Evolutionary conservation across 2,888 invertebrate species (phyloP), one percentile per base, ranked within the genome.

Genomic region (Parnassius apollo): DNA sequence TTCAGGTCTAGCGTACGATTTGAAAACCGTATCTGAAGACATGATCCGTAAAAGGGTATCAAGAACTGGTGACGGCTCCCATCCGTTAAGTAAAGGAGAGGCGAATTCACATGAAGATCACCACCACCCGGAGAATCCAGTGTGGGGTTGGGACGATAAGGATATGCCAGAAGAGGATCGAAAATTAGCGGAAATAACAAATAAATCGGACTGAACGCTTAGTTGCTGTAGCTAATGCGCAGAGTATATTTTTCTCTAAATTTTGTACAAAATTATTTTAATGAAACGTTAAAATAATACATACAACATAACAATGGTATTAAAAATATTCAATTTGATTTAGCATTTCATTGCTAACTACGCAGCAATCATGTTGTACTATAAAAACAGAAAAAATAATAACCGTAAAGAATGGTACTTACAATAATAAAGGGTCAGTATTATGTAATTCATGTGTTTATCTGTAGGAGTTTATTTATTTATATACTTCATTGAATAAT

Each of bases 101-200:
- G 48, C 51, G 10, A 69, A 70, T 18, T 69, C 79, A 57, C 83
- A 90, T 13, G 88, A 92, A 0, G 80, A 82, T 9, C 84, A 92
- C 58, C 88, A 91, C 50, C 87, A 90, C 50, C 92, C 93, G 42
- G 93, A 93, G 49, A 93, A 92, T 63, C 88, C 93, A 8, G 81
- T 94, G 12, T 97, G 96, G 96, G 97, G 97, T 0, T 97, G 96
- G 97, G 96, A 95, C 46, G 97, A 97, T 76, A 81, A 86, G 64
- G 96, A 96, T 71, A 94, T 97, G 93, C 85, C 92, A 0, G 92
- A 93, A 2, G 95, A 96, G 58, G 96, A 96, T 61, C 93, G 93
- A 66, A 81, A 91, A 63, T 77, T 91, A 50, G 93, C 92, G 1
- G 84, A 91, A 77, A 88, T 92, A 12, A 77, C 74, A 8, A 59